Evolutionary conservation across 2,797 vertebrate genomes (phyloP), one percentile per base, ranked within the genome.

Genomic region (Macroramphosus scolopax): DNA sequence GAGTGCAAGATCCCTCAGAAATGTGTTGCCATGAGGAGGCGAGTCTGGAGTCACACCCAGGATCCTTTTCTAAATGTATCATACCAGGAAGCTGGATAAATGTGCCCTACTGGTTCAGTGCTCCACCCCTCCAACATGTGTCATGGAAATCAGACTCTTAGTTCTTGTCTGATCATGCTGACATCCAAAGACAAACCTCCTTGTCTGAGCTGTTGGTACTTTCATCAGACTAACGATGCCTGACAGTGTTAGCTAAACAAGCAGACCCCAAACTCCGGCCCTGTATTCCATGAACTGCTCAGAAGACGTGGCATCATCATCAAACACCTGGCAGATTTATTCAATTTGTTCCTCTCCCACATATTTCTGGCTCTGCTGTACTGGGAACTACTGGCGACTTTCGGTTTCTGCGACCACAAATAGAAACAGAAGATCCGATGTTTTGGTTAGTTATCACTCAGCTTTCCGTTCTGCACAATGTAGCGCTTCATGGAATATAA

Each of bases 381-480:
- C 64, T 25, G n/a, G 28, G 45, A 37, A 63, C 46, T 34, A 53
- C 52, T 35, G 45, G 63, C 49, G n/a, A 31, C 41, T 45, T 51
- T 44, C 52, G 33, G 17, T 25, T 51, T 44, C 52, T 33, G 17
- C 22, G 13, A 60, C 73, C 61, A 63, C 69, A 68, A 75, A 69
- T 37, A 64, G 48, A 78, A 82, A 67, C 55, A 63, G 43, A 50
- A 70, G 51, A 43, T 54, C 49, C 63, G 51, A 15, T 63, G 58
- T 64, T 57, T 60, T 77, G 58, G 33, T 67, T 17, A 7, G 48
- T 36, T 70, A 68, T 61, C 68, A 56, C 63, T 74, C 58, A 53
- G 53, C 17, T 54, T 48, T 65, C 45, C 37, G 22, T 33, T 60
- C 25, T 60, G 18, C 59, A 61, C 50, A 73, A 61, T 55, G 63